A percentile compares a stretch with the other conserved stretches of the same genome.
These are phyloP conservation scores for Flabesymbios commensalis DNA, from an alignment of 2,888 invertebrate species.

Conservation along the genomic window DNA sequence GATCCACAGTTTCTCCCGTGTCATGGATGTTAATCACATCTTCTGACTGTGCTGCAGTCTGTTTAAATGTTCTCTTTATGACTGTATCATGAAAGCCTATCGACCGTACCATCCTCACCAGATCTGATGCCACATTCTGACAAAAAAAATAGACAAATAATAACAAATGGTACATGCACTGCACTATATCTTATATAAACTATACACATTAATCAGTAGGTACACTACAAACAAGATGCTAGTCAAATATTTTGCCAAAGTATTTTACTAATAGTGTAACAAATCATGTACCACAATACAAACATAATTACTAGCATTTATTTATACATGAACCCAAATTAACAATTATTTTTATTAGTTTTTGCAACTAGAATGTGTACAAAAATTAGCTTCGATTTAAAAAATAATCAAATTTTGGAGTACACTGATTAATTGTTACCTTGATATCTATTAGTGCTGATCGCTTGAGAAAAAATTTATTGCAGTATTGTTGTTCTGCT, in stretches of 20 bases:
- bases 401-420: neutral
- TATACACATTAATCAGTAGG: neutral
- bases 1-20: slow-evolving; percentile 1
- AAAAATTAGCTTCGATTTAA: neutral
- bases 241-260: too few species aligned
- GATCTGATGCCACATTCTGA: slow-evolving; percentile 52
- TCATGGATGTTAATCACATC: slow-evolving; percentile 40
- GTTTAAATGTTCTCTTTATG: neutral
- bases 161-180: neutral
- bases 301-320: too few species aligned
- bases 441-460: slow-evolving; percentile 54
- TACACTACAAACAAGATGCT: too few species aligned
- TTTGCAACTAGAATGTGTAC: too few species aligned
- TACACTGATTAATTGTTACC: slow-evolving; percentile 32
- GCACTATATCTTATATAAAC: neutral
- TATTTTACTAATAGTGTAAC: too few species aligned
- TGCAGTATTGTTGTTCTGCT: slow-evolving; percentile 46
- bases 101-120: slow-evolving; percentile 45
- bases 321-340: too few species aligned
- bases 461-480: slow-evolving; percentile 49
- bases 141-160: slow-evolving; percentile 16
- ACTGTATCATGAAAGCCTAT: slow-evolving; percentile 35
- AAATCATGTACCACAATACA: too few species aligned
- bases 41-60: too few species aligned
- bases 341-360: too few species aligned